These are phyloP conservation scores for Tinea pellionella DNA, from an alignment of 2,888 invertebrate genomes.

Conservation along the genomic window DNA sequence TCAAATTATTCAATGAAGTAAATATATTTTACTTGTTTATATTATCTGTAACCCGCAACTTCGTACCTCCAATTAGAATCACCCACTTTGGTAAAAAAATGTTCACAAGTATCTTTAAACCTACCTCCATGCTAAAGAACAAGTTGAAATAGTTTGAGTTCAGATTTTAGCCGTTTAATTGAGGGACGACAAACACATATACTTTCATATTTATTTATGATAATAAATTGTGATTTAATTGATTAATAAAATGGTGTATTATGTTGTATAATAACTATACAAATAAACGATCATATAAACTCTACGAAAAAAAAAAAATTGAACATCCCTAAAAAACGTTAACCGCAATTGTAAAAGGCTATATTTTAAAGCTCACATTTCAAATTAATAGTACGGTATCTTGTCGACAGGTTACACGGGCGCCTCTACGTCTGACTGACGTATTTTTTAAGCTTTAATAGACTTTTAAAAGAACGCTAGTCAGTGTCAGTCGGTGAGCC, in stretches of 20 bases:
- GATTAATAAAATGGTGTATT: no score
- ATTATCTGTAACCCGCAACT: neutral
- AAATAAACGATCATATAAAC: neutral
- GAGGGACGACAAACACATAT: no score
- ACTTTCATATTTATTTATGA: no score
- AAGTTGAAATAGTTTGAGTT: no score
- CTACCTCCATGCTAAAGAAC: no score
- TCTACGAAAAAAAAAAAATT: neutral
- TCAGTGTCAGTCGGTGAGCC: no score
- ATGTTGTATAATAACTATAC: no score
- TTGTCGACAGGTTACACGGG: neutral
- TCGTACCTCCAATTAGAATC: neutral
- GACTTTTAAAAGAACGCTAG: neutral
- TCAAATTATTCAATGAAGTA: neutral
- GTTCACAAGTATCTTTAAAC: no score
- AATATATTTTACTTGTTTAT: neutral
- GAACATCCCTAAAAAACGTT: neutral
- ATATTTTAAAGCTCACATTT: neutral
- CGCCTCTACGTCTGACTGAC: neutral
- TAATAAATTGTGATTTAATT: no score
- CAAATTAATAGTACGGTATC: neutral
- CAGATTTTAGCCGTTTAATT: no score
- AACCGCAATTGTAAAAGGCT: no score
- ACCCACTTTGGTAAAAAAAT: no score
- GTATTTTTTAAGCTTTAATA: neutral